phyloP scores from a whole-genome alignment of 2,113 vertebrate genomes.

The Oreotrochilus melanogaster region DNA sequence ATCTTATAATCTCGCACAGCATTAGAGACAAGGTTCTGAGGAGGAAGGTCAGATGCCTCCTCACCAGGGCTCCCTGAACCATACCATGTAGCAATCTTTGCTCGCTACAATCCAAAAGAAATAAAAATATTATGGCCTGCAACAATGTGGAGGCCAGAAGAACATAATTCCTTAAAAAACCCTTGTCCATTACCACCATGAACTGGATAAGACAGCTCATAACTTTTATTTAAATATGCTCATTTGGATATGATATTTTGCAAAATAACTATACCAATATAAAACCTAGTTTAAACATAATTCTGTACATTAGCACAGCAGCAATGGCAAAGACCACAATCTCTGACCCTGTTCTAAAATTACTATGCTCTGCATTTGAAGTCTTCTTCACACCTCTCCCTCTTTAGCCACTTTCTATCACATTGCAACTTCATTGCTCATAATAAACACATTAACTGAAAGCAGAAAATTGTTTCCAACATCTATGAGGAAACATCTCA shows the following conservation, averaged over 20 bases:
- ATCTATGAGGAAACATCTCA: not conserved
- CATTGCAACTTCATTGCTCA: fast-evolving
- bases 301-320: not conserved
- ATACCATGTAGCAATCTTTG: not conserved
- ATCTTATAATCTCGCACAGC: not conserved
- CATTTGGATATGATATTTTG: not conserved
- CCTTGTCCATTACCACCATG: not conserved
- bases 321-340: not conserved
- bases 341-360: not conserved
- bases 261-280: not conserved
- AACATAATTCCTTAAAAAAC: not conserved
- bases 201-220: not conserved
- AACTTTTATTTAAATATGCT: not conserved
- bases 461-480: not conserved
- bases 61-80: not conserved
- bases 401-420: not conserved
- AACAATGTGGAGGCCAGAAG: not conserved
- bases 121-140: not conserved
- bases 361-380: not conserved
- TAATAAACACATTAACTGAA: not conserved
- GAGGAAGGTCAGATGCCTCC: not conserved
- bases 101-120: not conserved
- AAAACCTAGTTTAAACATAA: not conserved
- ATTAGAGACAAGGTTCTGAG: not conserved
- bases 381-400: not conserved